phyloP scores from a whole-genome alignment of 2,797 vertebrate species.

The Malurus splendens region DNA sequence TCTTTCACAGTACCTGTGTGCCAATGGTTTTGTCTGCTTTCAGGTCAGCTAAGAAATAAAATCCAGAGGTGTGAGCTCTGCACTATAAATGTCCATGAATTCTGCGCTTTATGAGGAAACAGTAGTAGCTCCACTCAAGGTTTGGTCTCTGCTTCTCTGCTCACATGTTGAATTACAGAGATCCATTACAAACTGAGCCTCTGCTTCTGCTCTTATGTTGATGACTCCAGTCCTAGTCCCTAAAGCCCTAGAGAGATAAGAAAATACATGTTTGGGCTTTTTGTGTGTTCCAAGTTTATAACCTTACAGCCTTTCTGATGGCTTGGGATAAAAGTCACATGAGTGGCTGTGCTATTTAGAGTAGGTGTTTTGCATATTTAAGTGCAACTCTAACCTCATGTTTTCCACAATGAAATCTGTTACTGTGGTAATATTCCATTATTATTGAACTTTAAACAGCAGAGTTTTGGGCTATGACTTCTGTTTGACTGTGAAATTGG shows the following conservation, averaged over 20 bases:
- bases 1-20: neutral
- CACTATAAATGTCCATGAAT: neutral
- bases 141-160: slow-evolving; percentile 5
- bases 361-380: neutral
- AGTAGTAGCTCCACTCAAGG: neutral
- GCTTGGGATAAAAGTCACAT: neutral
- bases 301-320: neutral
- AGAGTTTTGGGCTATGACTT: neutral
- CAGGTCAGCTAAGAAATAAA: slow-evolving; percentile 15
- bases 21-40: neutral
- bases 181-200: neutral
- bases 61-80: neutral
- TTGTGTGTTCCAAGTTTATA: neutral
- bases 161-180: neutral
- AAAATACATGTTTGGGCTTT: neutral
- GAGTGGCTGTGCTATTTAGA: neutral
- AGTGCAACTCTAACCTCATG: neutral
- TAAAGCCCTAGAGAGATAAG: neutral
- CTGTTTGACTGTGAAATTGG: neutral
- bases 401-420: neutral
- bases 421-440: neutral
- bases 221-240: neutral
- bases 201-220: neutral
- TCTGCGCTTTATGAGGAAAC: neutral
- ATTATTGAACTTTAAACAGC: neutral